A percentile compares a stretch with the other conserved stretches of the same genome.
Conservation (phyloP, 2,113 vertebrate species). For the Apodemus sylvaticus region DNA sequence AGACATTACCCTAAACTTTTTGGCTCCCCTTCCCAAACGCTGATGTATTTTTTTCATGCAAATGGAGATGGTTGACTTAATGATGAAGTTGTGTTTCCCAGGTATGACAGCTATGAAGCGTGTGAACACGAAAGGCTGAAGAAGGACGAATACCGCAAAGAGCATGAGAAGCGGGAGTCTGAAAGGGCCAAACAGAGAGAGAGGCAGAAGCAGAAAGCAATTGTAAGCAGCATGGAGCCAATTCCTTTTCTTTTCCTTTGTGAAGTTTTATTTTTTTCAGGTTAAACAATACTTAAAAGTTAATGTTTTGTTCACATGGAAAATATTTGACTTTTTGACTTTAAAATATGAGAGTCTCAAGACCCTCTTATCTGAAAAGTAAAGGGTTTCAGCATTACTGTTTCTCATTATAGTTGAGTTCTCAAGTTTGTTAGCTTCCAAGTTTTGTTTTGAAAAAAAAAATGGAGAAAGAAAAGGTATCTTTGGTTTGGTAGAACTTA, state of each 20-base stretch:
- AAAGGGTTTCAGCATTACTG: neutral
- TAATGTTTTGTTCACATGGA: neutral
- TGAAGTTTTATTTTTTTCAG: neutral
- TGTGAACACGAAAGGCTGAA: conserved; percentile 97
- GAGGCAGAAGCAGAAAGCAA: conserved; percentile 94
- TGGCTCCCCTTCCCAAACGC: conserved; percentile 5
- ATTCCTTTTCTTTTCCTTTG: conserved; percentile 45
- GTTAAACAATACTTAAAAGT: conserved; percentile 55
- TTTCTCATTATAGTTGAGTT: neutral
- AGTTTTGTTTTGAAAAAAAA: neutral
- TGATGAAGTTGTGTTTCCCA: conserved; percentile 85
- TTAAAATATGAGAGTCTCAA: neutral
- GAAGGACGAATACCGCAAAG: conserved; percentile 95
- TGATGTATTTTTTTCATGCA: conserved; percentile 54
- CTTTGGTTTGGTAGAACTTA: neutral
- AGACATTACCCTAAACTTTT: neutral
- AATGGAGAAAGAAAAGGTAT: neutral
- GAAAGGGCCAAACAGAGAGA: conserved; percentile 96
- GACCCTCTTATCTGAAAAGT: neutral
- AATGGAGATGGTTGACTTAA: conserved; percentile 79
- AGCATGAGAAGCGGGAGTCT: conserved; percentile 95
- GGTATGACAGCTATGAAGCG: conserved; percentile 98
- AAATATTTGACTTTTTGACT: neutral
- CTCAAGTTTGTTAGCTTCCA: neutral
- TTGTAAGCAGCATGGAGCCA: conserved; percentile 90